Evolutionary conservation across 2,888 invertebrate species (phyloP), one percentile per base, ranked within the genome.

Genomic region (Nowickia ferox): DNA sequence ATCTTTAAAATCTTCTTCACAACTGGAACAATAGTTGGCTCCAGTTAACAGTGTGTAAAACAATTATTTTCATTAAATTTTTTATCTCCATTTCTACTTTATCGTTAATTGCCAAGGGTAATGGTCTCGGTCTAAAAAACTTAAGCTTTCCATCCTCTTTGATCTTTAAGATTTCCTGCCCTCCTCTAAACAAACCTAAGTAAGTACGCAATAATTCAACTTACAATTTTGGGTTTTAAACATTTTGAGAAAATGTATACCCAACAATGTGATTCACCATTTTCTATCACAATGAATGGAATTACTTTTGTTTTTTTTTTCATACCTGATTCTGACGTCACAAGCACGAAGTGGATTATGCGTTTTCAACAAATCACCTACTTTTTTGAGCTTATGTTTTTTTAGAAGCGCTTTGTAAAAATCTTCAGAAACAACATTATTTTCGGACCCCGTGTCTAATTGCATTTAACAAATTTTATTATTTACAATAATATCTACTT

Each of bases 1-100:
- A 86, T 46, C 80, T 80, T 9, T 81, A 48, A 9, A 86, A 57
- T 69, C 17, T 53, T 69, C 61, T 84, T 92, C 2, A 90, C 74
- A 1, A 92, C 88, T 1, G 91, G 89, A 4, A 92, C 91, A 6
- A 92, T 88, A 0, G 92, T 91, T 19, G 90, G 10, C 87, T 91
- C 90, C 90, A 91, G 10, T 85, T 57, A 9, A 87, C 87, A 4
- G 79, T 86, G 40, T 83, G 42, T 83, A 51, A 88, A 44, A 78
- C 15, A 68, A 30, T n/a, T 38, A n/a, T 40, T 30, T 30, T 30
- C 30, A 69, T 30, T 38, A 59, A 69, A 5, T 46, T 69, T 15
- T 78, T 61, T 13, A 78, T 78, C 22, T 69, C 61, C 38, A 40
- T 78, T 46, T 69, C 78, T 4, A 78, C 78, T 19, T 77, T 75